Percentiles rank a stretch among this genome's conserved stretches.
Conservation (phyloP, 2,888 invertebrate species). For the Lapara coniferarum region DNA sequence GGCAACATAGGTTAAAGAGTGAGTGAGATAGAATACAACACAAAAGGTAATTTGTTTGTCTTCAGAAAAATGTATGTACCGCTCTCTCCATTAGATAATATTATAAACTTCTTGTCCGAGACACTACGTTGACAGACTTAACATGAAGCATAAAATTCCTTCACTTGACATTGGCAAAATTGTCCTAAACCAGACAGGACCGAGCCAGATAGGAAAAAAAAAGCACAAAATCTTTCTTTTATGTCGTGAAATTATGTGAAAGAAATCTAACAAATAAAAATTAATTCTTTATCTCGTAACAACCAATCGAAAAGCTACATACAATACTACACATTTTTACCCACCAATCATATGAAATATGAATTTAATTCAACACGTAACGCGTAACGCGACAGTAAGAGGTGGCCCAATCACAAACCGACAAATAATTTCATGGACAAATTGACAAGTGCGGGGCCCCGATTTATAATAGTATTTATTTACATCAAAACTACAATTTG, state of each 20-base stretch:
- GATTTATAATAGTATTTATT: constrained; percentile 69
- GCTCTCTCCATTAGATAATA: too few species aligned
- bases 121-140: too few species aligned
- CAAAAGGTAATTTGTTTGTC: too few species aligned
- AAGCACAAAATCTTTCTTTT: too few species aligned
- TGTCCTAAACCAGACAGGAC: too few species aligned
- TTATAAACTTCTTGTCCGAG: too few species aligned
- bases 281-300: neutral
- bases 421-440: constrained; percentile 76
- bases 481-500: constrained; percentile 64
- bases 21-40: too few species aligned
- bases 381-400: constrained; percentile 44
- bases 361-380: neutral
- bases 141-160: too few species aligned
- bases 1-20: too few species aligned
- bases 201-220: too few species aligned
- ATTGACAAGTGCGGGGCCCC: constrained; percentile 73
- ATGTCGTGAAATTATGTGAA: neutral
- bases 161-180: too few species aligned
- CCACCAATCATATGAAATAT: constrained; percentile 5
- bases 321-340: neutral
- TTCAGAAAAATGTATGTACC: too few species aligned
- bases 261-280: neutral
- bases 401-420: constrained; percentile 73
- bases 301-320: neutral